Percentiles rank a stretch among this genome's conserved stretches.
These are phyloP conservation scores for Xerus inauris DNA, from an alignment of 2,113 vertebrate genomes.

Conservation along the genomic window DNA sequence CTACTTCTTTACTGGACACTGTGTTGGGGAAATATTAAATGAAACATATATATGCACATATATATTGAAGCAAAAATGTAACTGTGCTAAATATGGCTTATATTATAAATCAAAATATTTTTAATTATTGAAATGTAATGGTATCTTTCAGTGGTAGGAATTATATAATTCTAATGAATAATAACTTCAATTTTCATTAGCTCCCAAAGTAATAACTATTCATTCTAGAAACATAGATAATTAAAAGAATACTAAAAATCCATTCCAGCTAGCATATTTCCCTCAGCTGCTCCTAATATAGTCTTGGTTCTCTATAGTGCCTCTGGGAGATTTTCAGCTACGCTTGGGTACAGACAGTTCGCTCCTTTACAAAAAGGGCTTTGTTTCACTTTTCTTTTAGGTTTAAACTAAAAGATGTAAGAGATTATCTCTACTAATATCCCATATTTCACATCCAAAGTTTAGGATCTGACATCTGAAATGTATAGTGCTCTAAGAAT, in stretches of 20 bases:
- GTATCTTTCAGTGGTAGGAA: background rate
- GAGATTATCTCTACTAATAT: background rate
- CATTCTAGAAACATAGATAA: background rate
- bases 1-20: background rate
- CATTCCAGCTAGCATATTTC: background rate
- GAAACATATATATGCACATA: background rate
- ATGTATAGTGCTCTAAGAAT: background rate
- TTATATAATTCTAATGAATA: background rate
- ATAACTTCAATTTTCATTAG: background rate
- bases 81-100: no score
- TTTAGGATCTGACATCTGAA: background rate
- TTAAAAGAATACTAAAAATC: background rate
- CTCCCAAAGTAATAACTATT: background rate
- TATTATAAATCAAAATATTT: background rate
- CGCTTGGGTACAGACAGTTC: background rate
- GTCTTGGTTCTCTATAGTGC: background rate
- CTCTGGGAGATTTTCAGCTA: background rate
- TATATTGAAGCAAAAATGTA: background rate
- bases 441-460: background rate
- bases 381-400: background rate
- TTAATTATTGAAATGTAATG: background rate
- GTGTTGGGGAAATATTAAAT: background rate
- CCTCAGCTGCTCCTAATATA: background rate
- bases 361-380: background rate
- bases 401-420: background rate